Conservation (phyloP, 2,888 invertebrate species). For the Lumbricus terrestris region DNA sequence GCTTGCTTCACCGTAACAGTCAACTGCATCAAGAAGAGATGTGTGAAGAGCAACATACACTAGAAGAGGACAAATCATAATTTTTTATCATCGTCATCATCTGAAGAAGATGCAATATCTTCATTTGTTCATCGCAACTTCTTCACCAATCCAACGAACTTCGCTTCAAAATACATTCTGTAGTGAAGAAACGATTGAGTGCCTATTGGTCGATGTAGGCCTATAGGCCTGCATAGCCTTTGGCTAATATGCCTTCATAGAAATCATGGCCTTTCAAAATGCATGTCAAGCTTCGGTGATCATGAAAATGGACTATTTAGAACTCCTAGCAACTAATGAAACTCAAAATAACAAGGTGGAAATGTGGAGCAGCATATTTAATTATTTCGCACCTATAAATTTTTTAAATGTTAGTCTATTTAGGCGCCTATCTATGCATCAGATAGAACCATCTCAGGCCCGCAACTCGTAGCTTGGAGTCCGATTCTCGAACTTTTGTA, state of each 20-base stretch:
- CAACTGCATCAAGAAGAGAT: conserved; percentile 30
- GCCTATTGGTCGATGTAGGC: too few relatives aligned
- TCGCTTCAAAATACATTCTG: not conserved
- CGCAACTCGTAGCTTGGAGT: not conserved
- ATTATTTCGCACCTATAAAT: not conserved
- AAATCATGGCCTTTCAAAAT: not conserved
- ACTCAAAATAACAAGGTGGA: not conserved
- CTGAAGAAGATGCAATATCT: not conserved
- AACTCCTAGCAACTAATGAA: not conserved
- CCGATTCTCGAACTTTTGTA: not conserved
- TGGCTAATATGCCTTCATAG: not conserved
- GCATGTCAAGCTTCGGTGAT: not conserved
- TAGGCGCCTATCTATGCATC: not conserved
- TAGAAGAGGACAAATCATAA: not conserved
- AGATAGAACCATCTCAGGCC: not conserved
- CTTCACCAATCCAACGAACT: not conserved
- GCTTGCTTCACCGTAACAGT: conserved; percentile 28
- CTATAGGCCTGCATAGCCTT: too few relatives aligned
- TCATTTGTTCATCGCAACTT: not conserved
- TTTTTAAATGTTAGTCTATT: not conserved
- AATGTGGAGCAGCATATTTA: too few relatives aligned
- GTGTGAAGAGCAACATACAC: conserved; percentile 20
- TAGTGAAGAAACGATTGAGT: not conserved
- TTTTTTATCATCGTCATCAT: too few relatives aligned
- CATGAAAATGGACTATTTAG: not conserved